These are phyloP conservation scores for Marisa cornuarietis DNA, from an alignment of 1,140 invertebrate species.

Conservation along the genomic window DNA sequence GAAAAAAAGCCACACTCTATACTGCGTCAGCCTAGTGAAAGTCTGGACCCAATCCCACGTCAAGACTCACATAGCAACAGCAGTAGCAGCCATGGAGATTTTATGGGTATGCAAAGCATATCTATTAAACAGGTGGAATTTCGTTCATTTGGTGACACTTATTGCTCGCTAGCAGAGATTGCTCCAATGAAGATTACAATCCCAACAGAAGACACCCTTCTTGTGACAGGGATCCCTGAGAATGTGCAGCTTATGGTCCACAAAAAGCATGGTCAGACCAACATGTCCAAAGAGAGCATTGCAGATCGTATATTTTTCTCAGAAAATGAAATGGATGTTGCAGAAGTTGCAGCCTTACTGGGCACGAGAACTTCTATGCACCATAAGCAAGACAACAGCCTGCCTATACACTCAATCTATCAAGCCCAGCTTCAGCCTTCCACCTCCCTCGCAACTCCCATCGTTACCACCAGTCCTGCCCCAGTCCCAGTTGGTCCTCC, in stretches of 20 bases:
- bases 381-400: too few relatives aligned
- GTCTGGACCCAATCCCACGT: conserved; percentile 12
- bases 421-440: too few relatives aligned
- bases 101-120: conserved; percentile 27
- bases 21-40: conserved; percentile 17
- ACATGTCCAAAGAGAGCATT: conserved; percentile 30
- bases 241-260: conserved; percentile 47
- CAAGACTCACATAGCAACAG: conserved; percentile 15
- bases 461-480: too few relatives aligned
- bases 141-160: conserved; percentile 42
- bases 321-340: conserved; percentile 49
- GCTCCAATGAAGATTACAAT: conserved; percentile 55
- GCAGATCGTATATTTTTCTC: conserved; percentile 46
- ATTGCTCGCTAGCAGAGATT: conserved; percentile 47
- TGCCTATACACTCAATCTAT: too few relatives aligned
- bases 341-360: conserved; percentile 39
- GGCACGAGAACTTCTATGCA: conserved; percentile 8
- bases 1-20: conserved; percentile 11
- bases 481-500: too few relatives aligned
- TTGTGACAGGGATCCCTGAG: conserved; percentile 49
- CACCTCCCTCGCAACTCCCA: too few relatives aligned
- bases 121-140: conserved; percentile 53
- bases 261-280: conserved; percentile 30
- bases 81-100: conserved; percentile 19
- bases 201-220: conserved; percentile 48